Percentiles rank a stretch among this genome's conserved stretches.
Conservation (phyloP, 2,888 invertebrate genomes). For the Melanostoma scalare region DNA sequence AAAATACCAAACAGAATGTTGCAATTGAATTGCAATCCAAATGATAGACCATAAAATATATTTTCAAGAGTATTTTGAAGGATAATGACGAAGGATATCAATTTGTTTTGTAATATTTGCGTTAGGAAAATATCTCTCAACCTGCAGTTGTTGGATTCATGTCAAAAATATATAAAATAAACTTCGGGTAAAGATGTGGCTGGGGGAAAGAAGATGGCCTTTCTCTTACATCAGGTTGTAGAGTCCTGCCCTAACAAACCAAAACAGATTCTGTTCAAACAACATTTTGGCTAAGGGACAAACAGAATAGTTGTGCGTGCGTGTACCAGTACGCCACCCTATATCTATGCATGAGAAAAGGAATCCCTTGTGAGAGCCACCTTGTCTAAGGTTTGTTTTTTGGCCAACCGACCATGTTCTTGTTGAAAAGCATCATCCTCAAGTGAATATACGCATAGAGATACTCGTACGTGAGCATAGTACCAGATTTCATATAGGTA, state of each 20-base stretch:
- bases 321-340: not conserved
- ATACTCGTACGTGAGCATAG: not conserved
- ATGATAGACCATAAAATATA: conserved; percentile 11
- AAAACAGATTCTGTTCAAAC: conserved; percentile 67
- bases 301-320: conserved; percentile 24
- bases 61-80: conserved; percentile 56
- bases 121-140: conserved; percentile 66
- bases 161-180: conserved; percentile 29
- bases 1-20: conserved; percentile 66
- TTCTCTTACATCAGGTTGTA: not conserved
- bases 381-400: conserved; percentile 24
- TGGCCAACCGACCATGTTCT: conserved; percentile 45
- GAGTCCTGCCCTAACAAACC: conserved; percentile 50
- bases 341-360: not conserved
- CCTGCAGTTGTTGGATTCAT: conserved; percentile 58
- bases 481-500: conserved; percentile 1
- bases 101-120: conserved; percentile 69
- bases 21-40: conserved; percentile 51
- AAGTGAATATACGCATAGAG: conserved; percentile 46
- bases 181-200: too few relatives aligned
- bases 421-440: conserved; percentile 55
- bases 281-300: conserved; percentile 67
- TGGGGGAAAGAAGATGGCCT: conserved; percentile 23
- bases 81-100: conserved; percentile 72
- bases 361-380: conserved; percentile 7